Percentiles rank a stretch among this genome's conserved stretches.
Evolutionary conservation across 2,113 vertebrate genomes (phyloP).

Genomic region (Tetrax tetrax): DNA sequence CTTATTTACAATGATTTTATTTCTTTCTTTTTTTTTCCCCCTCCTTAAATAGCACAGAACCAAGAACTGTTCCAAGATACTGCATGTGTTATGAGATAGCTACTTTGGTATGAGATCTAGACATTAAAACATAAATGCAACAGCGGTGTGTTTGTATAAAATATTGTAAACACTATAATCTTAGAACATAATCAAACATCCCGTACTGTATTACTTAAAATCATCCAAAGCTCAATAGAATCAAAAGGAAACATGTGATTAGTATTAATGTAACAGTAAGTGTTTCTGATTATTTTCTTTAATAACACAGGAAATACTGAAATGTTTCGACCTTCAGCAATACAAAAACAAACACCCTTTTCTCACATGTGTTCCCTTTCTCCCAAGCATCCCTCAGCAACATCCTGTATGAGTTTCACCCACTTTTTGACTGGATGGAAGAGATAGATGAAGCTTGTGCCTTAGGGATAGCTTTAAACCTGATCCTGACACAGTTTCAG

Average conservation of each 20-base stretch:
- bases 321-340: background rate
- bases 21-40: background rate
- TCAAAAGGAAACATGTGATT: background rate
- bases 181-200: background rate
- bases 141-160: background rate
- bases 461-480: constrained; percentile 46
- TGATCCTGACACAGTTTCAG: constrained; percentile 50
- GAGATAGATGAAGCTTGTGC: constrained; percentile 17
- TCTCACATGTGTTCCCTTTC: background rate
- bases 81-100: background rate
- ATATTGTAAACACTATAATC: background rate
- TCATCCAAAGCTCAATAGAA: background rate
- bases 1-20: background rate
- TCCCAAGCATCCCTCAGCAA: background rate
- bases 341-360: background rate
- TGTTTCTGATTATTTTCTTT: background rate
- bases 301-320: background rate
- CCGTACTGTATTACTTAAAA: background rate
- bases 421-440: background rate
- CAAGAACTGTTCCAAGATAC: background rate
- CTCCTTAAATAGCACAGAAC: background rate
- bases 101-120: background rate
- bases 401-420: background rate
- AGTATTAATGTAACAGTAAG: background rate
- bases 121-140: background rate